Evolutionary conservation across 2,113 vertebrate species (phyloP).

Genomic region (Deroptyus accipitrinus): DNA sequence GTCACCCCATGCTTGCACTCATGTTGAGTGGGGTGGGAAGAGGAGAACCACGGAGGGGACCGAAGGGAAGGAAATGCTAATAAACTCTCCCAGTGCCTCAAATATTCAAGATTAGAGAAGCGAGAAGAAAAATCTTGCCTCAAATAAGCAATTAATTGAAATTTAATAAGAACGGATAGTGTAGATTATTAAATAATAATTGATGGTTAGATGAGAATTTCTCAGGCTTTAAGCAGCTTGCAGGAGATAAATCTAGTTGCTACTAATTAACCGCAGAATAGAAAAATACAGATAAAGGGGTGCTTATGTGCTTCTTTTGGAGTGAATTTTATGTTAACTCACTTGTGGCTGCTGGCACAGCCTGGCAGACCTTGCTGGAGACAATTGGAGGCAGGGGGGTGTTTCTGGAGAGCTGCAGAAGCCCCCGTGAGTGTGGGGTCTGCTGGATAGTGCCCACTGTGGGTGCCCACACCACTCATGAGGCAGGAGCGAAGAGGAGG

Average conservation of each 20-base stretch:
- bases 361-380: not conserved
- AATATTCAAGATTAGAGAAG: conserved; percentile 32
- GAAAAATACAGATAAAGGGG: conserved; percentile 28
- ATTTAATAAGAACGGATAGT: conserved; percentile 57
- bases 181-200: conserved; percentile 69
- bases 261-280: conserved; percentile 33
- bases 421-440: not conserved
- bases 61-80: not conserved
- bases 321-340: conserved; percentile 38
- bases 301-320: conserved; percentile 33
- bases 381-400: rapidly evolving
- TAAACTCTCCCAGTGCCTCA: not conserved
- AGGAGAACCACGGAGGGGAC: not conserved
- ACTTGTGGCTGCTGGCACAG: not conserved
- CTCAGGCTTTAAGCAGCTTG: conserved; percentile 4
- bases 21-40: not conserved
- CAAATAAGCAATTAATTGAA: conserved; percentile 65
- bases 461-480: not conserved
- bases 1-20: not conserved
- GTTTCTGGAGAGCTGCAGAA: not conserved
- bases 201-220: conserved; percentile 63
- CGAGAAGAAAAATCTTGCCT: conserved; percentile 20
- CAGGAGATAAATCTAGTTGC: conserved; percentile 40
- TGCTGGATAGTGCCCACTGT: not conserved
- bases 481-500: not conserved